Percentiles rank a stretch among this genome's conserved stretches.
These are phyloP conservation scores for Hypselothyrea guttata DNA, from an alignment of 2,888 invertebrate species.

Conservation along the genomic window DNA sequence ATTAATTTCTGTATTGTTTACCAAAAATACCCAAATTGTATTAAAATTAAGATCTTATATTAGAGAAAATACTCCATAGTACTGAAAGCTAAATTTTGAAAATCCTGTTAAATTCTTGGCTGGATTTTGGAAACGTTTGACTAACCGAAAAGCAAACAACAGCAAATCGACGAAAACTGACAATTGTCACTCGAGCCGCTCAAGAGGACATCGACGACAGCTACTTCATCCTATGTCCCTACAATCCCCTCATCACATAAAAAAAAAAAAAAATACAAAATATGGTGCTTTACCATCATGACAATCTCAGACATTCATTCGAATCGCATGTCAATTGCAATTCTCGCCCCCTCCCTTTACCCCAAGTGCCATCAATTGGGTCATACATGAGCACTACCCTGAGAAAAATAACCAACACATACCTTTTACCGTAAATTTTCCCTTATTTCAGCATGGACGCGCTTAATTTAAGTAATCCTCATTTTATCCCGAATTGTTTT, in stretches of 20 bases:
- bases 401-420: too few species aligned
- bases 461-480: too few species aligned
- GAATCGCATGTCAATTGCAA: constrained; percentile 55
- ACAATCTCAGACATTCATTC: constrained; percentile 32
- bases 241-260: neutral
- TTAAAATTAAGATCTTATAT: too few species aligned
- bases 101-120: too few species aligned
- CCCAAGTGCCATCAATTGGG: constrained; percentile 11
- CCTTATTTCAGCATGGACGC: too few species aligned
- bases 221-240: neutral
- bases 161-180: constrained; percentile 10
- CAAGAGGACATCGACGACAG: constrained; percentile 13
- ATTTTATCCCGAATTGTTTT: too few species aligned
- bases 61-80: too few species aligned
- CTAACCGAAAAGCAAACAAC: neutral
- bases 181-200: constrained; percentile 21
- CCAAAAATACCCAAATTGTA: too few species aligned
- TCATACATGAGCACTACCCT: constrained; percentile 4
- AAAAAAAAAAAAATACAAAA: neutral
- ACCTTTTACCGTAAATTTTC: too few species aligned
- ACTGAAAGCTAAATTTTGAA: too few species aligned
- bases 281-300: constrained; percentile 5
- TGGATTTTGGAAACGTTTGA: neutral
- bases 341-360: neutral
- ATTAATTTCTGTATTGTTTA: too few species aligned